These are phyloP conservation scores for Xenopus borealis DNA, from an alignment of 2,113 vertebrate species.

Conservation along the genomic window DNA sequence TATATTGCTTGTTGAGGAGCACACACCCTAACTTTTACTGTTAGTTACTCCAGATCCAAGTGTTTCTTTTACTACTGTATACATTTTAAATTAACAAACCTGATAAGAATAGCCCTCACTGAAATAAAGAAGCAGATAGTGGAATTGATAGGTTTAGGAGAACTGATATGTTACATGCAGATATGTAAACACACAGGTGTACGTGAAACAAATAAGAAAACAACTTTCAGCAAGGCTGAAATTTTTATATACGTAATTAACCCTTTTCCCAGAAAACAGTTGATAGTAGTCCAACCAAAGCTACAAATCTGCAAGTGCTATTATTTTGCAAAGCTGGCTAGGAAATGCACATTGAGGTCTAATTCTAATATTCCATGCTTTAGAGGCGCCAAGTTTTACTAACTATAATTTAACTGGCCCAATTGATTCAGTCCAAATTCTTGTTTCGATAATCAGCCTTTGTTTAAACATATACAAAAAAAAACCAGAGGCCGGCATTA, in stretches of 20 bases:
- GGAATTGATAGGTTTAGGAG: too few species aligned
- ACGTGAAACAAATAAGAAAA: too few species aligned
- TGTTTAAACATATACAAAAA: conserved; percentile 71
- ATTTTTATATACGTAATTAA: conserved; percentile 35
- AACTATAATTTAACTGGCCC: conserved; percentile 71
- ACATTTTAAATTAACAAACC: not conserved
- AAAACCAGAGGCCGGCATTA: conserved; percentile 68
- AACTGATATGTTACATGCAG: not conserved
- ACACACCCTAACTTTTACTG: too few species aligned
- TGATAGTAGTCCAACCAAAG: conserved; percentile 62
- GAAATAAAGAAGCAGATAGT: too few species aligned
- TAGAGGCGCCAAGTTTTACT: conserved; percentile 75
- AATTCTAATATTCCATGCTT: conserved; percentile 70
- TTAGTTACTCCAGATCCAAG: too few species aligned
- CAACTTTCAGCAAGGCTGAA: not conserved
- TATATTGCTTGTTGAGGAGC: too few species aligned
- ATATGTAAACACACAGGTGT: not conserved
- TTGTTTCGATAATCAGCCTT: conserved; percentile 85
- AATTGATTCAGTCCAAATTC: conserved; percentile 70
- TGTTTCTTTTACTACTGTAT: not conserved
- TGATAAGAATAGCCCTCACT: too few species aligned
- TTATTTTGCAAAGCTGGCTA: conserved; percentile 60
- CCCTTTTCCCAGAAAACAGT: conserved; percentile 61
- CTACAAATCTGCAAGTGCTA: conserved; percentile 70
- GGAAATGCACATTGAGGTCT: conserved; percentile 66